Evolutionary conservation across 2,113 vertebrate species (phyloP), one percentile per base, ranked within the genome.

Genomic region (Phyllostomus discolor): DNA sequence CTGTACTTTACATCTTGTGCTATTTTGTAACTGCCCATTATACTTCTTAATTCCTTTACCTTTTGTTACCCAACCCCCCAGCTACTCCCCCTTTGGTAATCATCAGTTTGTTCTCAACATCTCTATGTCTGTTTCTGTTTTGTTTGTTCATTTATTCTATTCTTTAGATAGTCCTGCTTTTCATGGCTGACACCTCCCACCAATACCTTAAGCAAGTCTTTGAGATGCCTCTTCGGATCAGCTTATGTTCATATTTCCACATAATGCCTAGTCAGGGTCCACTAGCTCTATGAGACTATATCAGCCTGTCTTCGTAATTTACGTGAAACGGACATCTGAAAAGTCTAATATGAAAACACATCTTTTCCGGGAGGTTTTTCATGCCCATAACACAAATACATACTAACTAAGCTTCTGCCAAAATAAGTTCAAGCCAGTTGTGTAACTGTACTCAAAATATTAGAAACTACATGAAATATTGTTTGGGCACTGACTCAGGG

Each of bases 361-460:
- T 90, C 43, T 93, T 96, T 95, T 91, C 76, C 43, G 69, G 38
- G 35, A 66, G 52, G 12, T 72, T 86, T 96, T 88, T 43, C 75
- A 87, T 94, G 50, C 15, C 62, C 26, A 35, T 64, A 43, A 73
- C 43, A 69, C 7, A 75, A 7, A 33, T 28, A 79, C 31, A 92
- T 19, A 85, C 38, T 73, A 84, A 82, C 31, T 64, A 84, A 87
- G 15, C 69, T 79, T 95, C 88, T 94, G 86, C 82, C 88, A 95
- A 92, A 96, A 87, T 88, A 75, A 62, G 35, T 80, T 76, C 75
- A 93, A 97, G 33, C 22, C 66, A 79, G 26, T 54, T 72, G 66
- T 72, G 38, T 70, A 95, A 96, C 79, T 78, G 11, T 59, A 80
- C 20, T 93, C 72, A 88, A 95, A 90, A 95, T 72, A 92, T 87